Evolutionary conservation across 2,113 vertebrate species (phyloP).

Genomic region (Nicator chloris): DNA sequence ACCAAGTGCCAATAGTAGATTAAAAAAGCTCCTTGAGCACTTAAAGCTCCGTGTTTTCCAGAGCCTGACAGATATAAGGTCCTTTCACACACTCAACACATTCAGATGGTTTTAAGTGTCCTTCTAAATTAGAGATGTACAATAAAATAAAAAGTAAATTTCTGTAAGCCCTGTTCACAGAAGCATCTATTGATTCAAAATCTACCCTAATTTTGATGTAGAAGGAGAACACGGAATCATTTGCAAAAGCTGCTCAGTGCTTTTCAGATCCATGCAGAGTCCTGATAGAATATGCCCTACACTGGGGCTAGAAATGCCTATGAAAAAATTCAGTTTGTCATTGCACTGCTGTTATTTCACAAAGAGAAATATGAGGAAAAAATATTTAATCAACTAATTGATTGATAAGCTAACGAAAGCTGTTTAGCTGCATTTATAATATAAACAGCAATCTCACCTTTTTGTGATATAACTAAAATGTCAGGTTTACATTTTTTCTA

Average conservation of each 20-base stretch:
- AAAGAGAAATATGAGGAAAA: not conserved
- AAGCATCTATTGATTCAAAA: not conserved
- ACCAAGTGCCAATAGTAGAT: not conserved
- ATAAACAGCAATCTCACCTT: not conserved
- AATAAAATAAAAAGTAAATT: not conserved
- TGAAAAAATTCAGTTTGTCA: not conserved
- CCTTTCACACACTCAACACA: not conserved
- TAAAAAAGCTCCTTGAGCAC: not conserved
- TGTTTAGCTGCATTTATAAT: not conserved
- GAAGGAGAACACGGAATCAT: not conserved
- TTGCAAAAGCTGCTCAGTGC: not conserved
- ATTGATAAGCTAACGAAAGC: not conserved
- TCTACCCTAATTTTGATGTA: not conserved
- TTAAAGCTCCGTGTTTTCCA: not conserved
- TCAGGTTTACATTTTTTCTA: not conserved
- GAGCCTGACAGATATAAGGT: not conserved
- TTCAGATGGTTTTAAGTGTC: not conserved
- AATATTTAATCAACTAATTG: not conserved
- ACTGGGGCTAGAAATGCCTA: not conserved
- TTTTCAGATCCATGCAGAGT: not conserved
- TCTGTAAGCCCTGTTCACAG: not conserved
- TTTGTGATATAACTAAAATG: not conserved
- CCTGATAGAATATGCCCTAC: not conserved
- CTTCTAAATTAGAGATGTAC: not conserved
- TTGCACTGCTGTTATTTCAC: not conserved